phyloP scores from a whole-genome alignment of 2,797 vertebrate genomes.

The Gadopsis bispinosus region DNA sequence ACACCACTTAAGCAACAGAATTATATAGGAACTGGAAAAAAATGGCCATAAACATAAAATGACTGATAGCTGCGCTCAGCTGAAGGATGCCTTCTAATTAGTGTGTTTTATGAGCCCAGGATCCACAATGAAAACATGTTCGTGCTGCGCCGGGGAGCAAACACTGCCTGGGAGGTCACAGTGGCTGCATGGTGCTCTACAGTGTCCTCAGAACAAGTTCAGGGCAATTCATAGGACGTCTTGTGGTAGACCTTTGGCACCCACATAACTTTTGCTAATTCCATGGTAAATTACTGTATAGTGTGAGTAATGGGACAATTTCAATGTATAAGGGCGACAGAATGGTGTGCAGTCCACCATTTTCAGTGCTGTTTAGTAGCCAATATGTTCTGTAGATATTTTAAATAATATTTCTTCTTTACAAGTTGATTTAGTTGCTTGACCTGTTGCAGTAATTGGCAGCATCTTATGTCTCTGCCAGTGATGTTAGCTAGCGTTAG shows the following conservation, averaged over 20 bases:
- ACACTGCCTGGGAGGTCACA: slow-evolving; percentile 75
- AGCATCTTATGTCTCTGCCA: not conserved
- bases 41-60: slow-evolving; percentile 77
- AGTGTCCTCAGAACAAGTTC: slow-evolving; percentile 68
- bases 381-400: slow-evolving; percentile 11
- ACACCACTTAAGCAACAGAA: slow-evolving; percentile 43
- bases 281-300: slow-evolving; percentile 17
- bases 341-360: slow-evolving; percentile 5
- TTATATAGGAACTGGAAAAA: slow-evolving; percentile 71
- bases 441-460: not conserved
- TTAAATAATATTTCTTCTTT: not conserved
- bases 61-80: slow-evolving; percentile 77
- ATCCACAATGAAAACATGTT: slow-evolving; percentile 76
- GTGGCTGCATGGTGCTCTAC: slow-evolving; percentile 34
- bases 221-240: slow-evolving; percentile 34
- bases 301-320: slow-evolving; percentile 40
- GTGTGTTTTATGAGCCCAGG: slow-evolving; percentile 75
- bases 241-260: slow-evolving; percentile 24
- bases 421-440: not conserved
- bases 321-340: not conserved
- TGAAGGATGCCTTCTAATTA: slow-evolving; percentile 81
- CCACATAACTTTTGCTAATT: slow-evolving; percentile 48
- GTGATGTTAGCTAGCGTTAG: no score
- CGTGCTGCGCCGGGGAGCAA: slow-evolving; percentile 57
- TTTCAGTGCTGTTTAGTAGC: slow-evolving; percentile 24